Evolutionary conservation across 2,113 vertebrate species (phyloP).

Genomic region (Nannospalax galili): DNA sequence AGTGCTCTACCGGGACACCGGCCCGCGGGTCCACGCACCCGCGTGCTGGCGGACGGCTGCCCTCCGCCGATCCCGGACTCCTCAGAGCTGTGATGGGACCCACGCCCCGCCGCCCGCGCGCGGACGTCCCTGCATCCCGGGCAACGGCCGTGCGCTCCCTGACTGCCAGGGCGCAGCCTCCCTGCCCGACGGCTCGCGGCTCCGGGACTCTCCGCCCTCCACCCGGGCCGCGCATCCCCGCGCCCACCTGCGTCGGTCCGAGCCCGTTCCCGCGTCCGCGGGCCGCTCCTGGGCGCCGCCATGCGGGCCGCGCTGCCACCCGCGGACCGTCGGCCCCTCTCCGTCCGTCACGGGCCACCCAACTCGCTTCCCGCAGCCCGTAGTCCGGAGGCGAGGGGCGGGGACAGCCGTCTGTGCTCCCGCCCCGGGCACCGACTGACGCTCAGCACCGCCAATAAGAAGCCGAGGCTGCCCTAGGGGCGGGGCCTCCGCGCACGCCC

Average conservation of each 20-base stretch:
- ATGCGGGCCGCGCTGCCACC: constrained; percentile 43
- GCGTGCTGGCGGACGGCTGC: background rate
- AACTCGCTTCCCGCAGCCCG: background rate
- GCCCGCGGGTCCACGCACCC: background rate
- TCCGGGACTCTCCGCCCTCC: background rate
- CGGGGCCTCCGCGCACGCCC: background rate
- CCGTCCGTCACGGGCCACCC: background rate
- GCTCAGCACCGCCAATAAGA: background rate
- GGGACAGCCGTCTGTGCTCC: background rate
- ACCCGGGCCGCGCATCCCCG: background rate
- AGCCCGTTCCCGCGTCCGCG: constrained; percentile 38
- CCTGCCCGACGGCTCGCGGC: no score
- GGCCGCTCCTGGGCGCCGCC: constrained; percentile 64
- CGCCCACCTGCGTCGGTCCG: constrained; percentile 67
- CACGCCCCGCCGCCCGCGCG: background rate
- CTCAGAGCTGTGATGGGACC: background rate
- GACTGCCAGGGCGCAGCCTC: no score
- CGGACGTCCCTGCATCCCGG: background rate
- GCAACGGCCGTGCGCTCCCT: no score
- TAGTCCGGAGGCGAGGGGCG: background rate
- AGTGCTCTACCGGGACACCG: background rate
- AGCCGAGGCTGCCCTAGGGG: background rate
- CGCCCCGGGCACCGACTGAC: constrained; percentile 27
- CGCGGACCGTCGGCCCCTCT: background rate
- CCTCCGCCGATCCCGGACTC: background rate